Evolutionary conservation across 2,888 invertebrate species (phyloP).

Genomic region (Aphrophora alni): DNA sequence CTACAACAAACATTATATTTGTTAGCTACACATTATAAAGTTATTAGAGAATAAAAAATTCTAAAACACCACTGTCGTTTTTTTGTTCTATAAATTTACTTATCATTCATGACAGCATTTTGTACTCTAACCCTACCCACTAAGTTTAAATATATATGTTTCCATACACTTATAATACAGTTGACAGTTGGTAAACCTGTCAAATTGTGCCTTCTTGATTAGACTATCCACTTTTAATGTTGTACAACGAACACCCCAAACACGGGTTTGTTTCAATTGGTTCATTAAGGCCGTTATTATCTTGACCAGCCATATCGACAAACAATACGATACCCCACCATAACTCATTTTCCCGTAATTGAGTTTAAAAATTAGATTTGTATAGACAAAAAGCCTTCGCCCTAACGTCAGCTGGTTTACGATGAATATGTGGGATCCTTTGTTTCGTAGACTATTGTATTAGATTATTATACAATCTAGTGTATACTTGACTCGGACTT

Average conservation of each 20-base stretch:
- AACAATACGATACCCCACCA: neutral
- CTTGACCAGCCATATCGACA: neutral
- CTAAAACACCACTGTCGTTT: no score
- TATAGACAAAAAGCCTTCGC: neutral
- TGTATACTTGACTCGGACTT: neutral
- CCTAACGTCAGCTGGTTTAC: neutral
- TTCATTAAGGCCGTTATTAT: neutral
- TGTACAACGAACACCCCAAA: neutral
- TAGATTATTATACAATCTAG: neutral
- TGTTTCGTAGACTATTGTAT: neutral
- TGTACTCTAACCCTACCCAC: no score
- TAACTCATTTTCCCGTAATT: slow-evolving; percentile 3
- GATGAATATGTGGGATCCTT: neutral
- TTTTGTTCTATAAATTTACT: no score
- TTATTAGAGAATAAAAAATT: no score
- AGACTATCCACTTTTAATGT: neutral
- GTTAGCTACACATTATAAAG: no score
- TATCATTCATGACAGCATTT: no score
- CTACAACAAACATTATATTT: no score
- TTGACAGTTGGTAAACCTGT: no score
- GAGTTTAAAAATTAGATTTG: slow-evolving; percentile 6
- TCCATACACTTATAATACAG: no score
- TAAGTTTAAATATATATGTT: no score
- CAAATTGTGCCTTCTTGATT: neutral
- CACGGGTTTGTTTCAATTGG: neutral